phyloP scores from a whole-genome alignment of 2,113 vertebrate genomes.

The Dromiciops gliroides region DNA sequence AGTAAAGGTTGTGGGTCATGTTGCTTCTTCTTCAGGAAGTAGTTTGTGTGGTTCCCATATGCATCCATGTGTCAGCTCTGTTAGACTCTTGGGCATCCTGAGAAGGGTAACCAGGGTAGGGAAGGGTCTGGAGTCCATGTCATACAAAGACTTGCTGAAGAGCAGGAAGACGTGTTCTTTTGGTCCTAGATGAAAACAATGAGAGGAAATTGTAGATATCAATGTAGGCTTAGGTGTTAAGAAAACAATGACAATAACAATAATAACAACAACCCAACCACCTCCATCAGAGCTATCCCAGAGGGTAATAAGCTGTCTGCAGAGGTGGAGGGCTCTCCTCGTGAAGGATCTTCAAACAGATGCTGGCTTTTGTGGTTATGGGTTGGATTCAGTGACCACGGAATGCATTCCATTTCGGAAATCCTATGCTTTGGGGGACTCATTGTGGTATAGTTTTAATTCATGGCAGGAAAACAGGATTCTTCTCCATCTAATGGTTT shows the following conservation, averaged over 20 bases:
- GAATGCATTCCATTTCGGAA: not conserved
- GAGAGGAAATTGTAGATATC: not conserved
- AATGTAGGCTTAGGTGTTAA: not conserved
- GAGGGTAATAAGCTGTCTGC: not conserved
- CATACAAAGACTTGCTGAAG: not conserved
- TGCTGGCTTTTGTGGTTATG: not conserved
- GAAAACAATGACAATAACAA: not conserved
- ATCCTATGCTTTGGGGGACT: not conserved
- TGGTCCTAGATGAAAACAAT: not conserved
- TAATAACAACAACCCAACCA: not conserved
- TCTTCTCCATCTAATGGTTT: slow-evolving; percentile 44
- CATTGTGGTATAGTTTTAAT: not conserved
- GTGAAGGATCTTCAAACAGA: not conserved
- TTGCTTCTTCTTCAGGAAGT: slow-evolving; percentile 77
- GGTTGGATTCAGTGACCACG: not conserved
- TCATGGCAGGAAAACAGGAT: slow-evolving; percentile 34
- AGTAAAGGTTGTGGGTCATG: slow-evolving; percentile 75
- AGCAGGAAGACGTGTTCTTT: not conserved
- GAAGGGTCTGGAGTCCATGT: not conserved
- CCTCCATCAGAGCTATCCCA: not conserved
- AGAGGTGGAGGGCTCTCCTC: not conserved
- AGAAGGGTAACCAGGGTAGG: not conserved
- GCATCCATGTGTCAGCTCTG: slow-evolving; percentile 30
- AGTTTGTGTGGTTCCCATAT: slow-evolving; percentile 70
- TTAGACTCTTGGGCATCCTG: not conserved